phyloP scores from a whole-genome alignment of 2,797 vertebrate genomes.

The Hydrolagus colliei region DNA sequence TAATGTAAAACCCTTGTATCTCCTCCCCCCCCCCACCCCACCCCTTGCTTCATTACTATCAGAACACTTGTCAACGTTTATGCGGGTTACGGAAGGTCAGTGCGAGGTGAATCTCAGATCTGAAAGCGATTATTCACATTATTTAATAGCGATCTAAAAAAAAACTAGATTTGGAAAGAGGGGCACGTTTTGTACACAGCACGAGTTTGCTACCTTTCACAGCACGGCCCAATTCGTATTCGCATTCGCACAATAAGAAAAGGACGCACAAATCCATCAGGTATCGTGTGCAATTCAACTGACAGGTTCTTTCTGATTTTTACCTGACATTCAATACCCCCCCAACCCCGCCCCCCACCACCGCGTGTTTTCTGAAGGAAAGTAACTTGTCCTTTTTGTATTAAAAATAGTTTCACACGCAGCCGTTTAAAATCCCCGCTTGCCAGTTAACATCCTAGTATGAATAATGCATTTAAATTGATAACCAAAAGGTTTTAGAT shows the following conservation, averaged over 20 bases:
- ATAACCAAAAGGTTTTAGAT: too few relatives aligned
- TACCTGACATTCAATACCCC: neutral
- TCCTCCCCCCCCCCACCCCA: too few relatives aligned
- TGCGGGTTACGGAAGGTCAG: slow-evolving; percentile 1
- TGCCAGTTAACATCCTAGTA: too few relatives aligned
- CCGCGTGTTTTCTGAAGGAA: neutral
- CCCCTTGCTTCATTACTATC: neutral
- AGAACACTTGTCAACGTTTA: neutral
- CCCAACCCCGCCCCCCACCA: too few relatives aligned
- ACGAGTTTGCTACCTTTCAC: neutral
- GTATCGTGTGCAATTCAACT: neutral
- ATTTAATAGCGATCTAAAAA: neutral
- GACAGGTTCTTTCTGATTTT: neutral
- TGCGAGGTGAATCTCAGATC: neutral
- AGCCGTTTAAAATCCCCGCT: too few relatives aligned
- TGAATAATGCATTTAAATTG: too few relatives aligned
- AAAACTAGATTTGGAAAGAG: neutral
- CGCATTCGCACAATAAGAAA: neutral
- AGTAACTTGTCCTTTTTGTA: too few relatives aligned
- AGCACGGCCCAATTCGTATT: neutral
- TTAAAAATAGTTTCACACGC: too few relatives aligned
- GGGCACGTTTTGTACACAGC: too few relatives aligned
- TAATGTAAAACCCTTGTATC: slow-evolving; percentile 7
- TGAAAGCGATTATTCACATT: neutral
- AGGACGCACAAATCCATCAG: too few relatives aligned